Conservation (phyloP, 2,888 invertebrate genomes). For the Caenorhabditis plicata region DNA sequence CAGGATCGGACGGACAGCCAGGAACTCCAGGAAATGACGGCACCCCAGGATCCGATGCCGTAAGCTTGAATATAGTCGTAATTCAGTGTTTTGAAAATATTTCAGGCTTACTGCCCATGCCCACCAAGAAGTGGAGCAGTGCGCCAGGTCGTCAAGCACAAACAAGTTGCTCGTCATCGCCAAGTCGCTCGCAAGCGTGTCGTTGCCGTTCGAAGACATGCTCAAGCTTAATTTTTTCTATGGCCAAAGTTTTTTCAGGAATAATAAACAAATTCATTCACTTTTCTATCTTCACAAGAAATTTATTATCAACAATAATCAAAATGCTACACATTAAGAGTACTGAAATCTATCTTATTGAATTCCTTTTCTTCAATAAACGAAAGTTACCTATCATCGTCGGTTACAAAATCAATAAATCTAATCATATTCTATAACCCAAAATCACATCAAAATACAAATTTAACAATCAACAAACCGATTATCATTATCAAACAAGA, state of each 20-base stretch:
- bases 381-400: too few species aligned
- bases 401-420: too few species aligned
- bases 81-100: constrained; percentile 20
- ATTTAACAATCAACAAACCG: too few species aligned
- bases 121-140: constrained; percentile 21
- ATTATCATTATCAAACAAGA: too few species aligned
- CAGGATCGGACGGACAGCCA: constrained; percentile 33
- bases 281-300: too few species aligned
- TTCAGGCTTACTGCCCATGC: constrained; percentile 29
- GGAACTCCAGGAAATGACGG: constrained; percentile 33
- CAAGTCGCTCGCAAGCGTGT: constrained; percentile 27
- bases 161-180: constrained; percentile 12
- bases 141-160: constrained; percentile 14
- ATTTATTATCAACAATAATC: too few species aligned
- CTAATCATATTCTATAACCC: too few species aligned
- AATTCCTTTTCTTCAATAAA: too few species aligned
- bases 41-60: constrained; percentile 22
- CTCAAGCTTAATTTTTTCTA: constrained; percentile 23
- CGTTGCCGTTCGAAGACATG: constrained; percentile 23
- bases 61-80: constrained; percentile 18
- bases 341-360: neutral
- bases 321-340: too few species aligned
- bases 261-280: neutral
- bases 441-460: too few species aligned
- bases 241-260: constrained; percentile 3